Conservation (phyloP, 2,888 invertebrate genomes). For the Cataglyphis altisquamis region DNA sequence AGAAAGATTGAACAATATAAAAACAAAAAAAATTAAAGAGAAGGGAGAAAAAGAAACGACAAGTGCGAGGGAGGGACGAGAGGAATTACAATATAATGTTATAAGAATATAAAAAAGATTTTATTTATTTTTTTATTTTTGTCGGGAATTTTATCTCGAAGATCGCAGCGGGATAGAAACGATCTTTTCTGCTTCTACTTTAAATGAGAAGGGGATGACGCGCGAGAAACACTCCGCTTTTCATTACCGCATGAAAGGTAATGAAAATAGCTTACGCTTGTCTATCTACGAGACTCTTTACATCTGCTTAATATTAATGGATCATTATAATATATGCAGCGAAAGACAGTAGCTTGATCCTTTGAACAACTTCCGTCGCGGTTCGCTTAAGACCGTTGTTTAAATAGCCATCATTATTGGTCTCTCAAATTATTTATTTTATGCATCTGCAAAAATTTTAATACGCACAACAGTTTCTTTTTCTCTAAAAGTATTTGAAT, state of each 20-base stretch:
- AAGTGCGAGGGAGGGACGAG: neutral
- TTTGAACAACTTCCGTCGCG: neutral
- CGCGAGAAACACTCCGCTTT: conserved; percentile 10
- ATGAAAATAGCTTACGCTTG: neutral
- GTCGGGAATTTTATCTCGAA: conserved; percentile 10
- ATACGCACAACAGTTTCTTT: neutral
- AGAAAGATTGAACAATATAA: neutral
- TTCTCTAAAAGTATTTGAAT: neutral
- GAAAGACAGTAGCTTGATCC: neutral
- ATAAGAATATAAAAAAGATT: neutral
- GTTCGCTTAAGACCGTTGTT: neutral
- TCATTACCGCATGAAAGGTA: conserved; percentile 37
- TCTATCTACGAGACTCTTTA: conserved; percentile 23
- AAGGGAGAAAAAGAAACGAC: neutral
- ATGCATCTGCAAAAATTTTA: neutral
- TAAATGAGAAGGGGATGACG: neutral
- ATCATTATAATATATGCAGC: conserved; percentile 16
- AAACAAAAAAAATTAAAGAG: neutral
- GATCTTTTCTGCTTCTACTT: neutral
- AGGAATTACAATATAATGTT: neutral
- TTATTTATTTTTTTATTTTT: neutral
- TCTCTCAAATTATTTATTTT: neutral
- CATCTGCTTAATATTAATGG: conserved; percentile 50
- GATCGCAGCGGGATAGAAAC: neutral
- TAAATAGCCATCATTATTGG: conserved; percentile 1